phyloP scores from a whole-genome alignment of 2,113 vertebrate genomes.

The Poecile atricapillus region DNA sequence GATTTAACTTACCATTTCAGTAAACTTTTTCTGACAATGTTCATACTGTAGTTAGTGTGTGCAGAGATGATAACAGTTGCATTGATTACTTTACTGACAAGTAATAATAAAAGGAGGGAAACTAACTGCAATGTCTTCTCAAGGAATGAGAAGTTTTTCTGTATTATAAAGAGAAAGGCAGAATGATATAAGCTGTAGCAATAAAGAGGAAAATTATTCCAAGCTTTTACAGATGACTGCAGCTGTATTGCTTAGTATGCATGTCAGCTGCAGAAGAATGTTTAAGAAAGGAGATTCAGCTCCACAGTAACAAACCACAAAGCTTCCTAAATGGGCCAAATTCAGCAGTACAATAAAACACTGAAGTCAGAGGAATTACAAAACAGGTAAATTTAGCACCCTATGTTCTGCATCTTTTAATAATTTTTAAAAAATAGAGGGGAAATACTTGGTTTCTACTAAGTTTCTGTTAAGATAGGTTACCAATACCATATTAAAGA shows the following conservation, averaged over 20 bases:
- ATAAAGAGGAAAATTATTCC: conserved; percentile 43
- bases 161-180: background rate
- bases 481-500: background rate
- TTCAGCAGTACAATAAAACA: background rate
- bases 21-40: conserved; percentile 1
- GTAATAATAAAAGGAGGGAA: conserved; percentile 39
- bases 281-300: background rate
- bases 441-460: background rate
- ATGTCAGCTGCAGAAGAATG: background rate
- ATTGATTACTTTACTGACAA: conserved; percentile 38
- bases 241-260: conserved; percentile 7
- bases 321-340: background rate
- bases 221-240: conserved; percentile 31
- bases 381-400: background rate
- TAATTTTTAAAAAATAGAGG: background rate
- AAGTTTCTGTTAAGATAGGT: background rate
- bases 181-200: conserved; percentile 29
- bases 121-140: conserved; percentile 15
- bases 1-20: conserved; percentile 26
- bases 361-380: background rate
- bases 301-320: background rate
- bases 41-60: background rate
- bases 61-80: background rate
- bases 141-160: background rate
- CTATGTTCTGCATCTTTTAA: background rate